Conservation (phyloP, 2,113 vertebrate genomes). For the Forbesichthys papilliferus region DNA sequence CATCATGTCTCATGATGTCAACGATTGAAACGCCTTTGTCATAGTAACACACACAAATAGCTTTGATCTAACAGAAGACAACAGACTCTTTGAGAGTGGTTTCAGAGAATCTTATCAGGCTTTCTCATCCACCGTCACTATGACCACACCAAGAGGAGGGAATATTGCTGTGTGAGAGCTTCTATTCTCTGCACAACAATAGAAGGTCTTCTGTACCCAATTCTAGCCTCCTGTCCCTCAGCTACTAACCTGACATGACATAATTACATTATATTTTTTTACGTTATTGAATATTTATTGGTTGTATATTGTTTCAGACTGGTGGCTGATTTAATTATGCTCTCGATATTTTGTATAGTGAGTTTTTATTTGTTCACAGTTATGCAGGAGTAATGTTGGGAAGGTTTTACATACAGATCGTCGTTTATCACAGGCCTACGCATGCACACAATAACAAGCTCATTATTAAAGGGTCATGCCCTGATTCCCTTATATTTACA, state of each 20-base stretch:
- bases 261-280: no score
- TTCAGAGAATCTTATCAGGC: slow-evolving; percentile 54
- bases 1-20: background rate
- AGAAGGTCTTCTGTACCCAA: slow-evolving; percentile 57
- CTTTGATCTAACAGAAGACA: slow-evolving; percentile 46
- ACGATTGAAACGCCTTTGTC: background rate
- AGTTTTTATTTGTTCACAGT: no score
- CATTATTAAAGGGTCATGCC: background rate
- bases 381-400: no score
- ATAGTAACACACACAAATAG: slow-evolving; percentile 38
- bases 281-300: no score
- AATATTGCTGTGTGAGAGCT: slow-evolving; percentile 60
- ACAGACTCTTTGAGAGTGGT: slow-evolving; percentile 55
- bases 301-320: no score
- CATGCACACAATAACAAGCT: slow-evolving; percentile 32
- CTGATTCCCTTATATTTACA: background rate
- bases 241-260: background rate
- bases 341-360: no score
- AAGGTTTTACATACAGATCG: no score
- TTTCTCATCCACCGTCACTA: slow-evolving; percentile 24
- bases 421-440: slow-evolving; percentile 45
- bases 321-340: no score
- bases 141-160: slow-evolving; percentile 54
- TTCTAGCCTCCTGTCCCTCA: slow-evolving; percentile 38
- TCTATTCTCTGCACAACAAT: slow-evolving; percentile 63